Conservation (phyloP, 2,113 vertebrate genomes). For the Ceyx margarethae region DNA sequence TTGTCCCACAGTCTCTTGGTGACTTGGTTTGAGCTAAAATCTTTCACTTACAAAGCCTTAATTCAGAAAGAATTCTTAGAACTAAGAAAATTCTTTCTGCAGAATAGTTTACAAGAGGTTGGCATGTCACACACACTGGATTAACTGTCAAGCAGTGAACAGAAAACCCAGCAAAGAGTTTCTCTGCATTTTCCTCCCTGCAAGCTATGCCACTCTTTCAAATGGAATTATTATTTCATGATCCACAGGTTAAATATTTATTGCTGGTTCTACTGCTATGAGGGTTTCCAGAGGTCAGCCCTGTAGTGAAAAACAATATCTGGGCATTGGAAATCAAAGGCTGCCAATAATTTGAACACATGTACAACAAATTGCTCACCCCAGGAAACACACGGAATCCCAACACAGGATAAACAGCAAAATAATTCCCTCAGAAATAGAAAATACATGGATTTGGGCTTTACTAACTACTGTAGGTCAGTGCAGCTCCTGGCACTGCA, state of each 20-base stretch:
- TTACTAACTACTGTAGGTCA: neutral
- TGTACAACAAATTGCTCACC: neutral
- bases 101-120: too few relatives aligned
- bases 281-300: slow-evolving; percentile 23
- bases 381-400: slow-evolving; percentile 41
- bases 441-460: neutral
- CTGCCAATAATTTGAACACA: neutral
- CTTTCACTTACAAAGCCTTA: neutral
- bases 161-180: neutral
- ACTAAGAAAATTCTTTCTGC: too few relatives aligned
- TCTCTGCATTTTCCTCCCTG: neutral
- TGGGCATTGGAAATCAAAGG: neutral
- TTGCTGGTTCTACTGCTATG: slow-evolving; percentile 16
- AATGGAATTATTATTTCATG: slow-evolving; percentile 25
- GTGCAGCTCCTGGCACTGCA: neutral
- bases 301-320: slow-evolving; percentile 24
- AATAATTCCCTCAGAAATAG: slow-evolving; percentile 31
- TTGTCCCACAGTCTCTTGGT: neutral
- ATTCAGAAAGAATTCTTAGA: neutral
- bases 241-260: slow-evolving; percentile 39
- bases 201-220: neutral
- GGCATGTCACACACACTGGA: neutral
- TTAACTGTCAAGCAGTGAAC: neutral
- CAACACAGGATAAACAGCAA: slow-evolving; percentile 29
- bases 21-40: neutral